These are phyloP conservation scores for Dasypogon diadema DNA, from an alignment of 2,888 invertebrate genomes.

Conservation along the genomic window DNA sequence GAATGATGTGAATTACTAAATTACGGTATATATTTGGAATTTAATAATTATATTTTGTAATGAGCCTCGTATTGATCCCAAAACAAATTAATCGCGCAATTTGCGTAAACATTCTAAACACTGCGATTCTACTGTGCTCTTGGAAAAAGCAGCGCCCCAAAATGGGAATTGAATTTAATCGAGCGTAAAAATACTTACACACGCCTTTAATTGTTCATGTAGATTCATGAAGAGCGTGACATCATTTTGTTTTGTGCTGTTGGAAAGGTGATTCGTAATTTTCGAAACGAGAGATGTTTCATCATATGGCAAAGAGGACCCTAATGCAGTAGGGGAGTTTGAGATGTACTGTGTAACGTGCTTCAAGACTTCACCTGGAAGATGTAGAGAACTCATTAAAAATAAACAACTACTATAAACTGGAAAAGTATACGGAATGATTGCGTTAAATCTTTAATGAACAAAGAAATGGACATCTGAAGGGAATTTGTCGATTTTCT, in stretches of 20 bases:
- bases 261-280: slow-evolving; percentile 61
- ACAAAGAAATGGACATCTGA: slow-evolving; percentile 50
- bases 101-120: neutral
- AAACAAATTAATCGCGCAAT: neutral
- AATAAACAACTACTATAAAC: slow-evolving; percentile 29
- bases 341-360: slow-evolving; percentile 63
- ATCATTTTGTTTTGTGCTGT: slow-evolving; percentile 57
- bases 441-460: slow-evolving; percentile 46
- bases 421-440: slow-evolving; percentile 45
- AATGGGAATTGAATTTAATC: slow-evolving; percentile 38
- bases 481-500: neutral
- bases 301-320: slow-evolving; percentile 60
- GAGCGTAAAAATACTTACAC: slow-evolving; percentile 58
- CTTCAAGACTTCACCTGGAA: slow-evolving; percentile 61
- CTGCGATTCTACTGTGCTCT: neutral
- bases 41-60: too few relatives aligned
- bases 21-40: too few relatives aligned
- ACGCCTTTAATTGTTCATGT: slow-evolving; percentile 62
- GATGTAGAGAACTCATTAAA: slow-evolving; percentile 47
- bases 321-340: slow-evolving; percentile 61
- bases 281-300: slow-evolving; percentile 61
- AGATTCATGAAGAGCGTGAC: slow-evolving; percentile 61
- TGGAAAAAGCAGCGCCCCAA: too few relatives aligned
- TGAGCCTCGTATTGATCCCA: too few relatives aligned
- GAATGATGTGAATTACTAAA: too few relatives aligned